Evolutionary conservation across 2,888 invertebrate species (phyloP), one percentile per base, ranked within the genome.

Genomic region (Pheosia tremula): DNA sequence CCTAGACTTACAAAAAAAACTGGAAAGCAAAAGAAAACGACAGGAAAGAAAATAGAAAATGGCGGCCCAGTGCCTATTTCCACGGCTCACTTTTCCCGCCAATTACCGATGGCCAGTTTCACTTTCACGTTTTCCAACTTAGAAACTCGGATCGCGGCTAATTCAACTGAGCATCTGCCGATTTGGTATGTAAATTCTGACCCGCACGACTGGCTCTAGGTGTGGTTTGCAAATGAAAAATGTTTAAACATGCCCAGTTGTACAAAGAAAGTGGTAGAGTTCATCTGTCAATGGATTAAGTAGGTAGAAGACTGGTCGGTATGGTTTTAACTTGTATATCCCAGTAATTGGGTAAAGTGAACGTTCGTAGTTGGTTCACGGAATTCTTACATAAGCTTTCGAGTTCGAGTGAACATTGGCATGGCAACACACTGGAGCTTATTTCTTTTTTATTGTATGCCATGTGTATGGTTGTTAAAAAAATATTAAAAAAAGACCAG

Each of bases 21-120:
- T 50, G 49, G 47, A 57, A 62, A 60, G 64, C 62, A 58, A 60
- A 71, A 70, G 66, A 69, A 78, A 79, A 78, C 71, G 73, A 75
- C 85, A 83, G 88, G 85, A 90, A 84, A 86, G 87, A 87, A 90
- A 90, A 83, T 75, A 68, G 78, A 82, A 79, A 75, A 79, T 80
- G 78, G 78, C 80, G 61, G 76, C 71, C 72, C 67, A 71, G 75
- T 71, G 74, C 24, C 24, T 24, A 69, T 79, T 79, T 81, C 77
- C 81, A 72, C 79, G 71, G 75, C 74, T 78, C 77, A 84, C 84
- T 86, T 90, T 91, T 88, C 86, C 84, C 82, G 81, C 78, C 81
- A 86, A 87, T 86, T 86, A 85, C 75, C 70, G 68, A 76, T 79
- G 71, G 74, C 75, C 71, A 78, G 84, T 85, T 85, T 89, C 86